Conservation (phyloP, 2,113 vertebrate genomes). For the Prochilodus magdalenae region DNA sequence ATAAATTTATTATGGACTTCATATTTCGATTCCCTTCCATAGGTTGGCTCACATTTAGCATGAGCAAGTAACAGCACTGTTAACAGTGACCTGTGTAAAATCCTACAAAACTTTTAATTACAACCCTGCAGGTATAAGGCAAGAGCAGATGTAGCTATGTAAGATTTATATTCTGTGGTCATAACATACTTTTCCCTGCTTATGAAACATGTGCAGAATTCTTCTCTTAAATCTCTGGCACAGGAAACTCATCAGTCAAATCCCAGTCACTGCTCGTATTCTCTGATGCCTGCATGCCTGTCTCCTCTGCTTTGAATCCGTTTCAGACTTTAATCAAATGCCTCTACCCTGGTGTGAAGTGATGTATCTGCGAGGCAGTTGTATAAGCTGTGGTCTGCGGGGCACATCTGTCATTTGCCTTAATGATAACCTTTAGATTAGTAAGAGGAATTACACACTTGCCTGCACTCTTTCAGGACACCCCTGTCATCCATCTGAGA, state of each 20-base stretch:
- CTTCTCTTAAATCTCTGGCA: conserved; percentile 12
- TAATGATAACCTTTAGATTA: conserved; percentile 51
- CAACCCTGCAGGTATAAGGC: neutral
- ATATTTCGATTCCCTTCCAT: too few relatives aligned
- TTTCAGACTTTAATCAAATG: conserved; percentile 47
- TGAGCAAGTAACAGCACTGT: neutral
- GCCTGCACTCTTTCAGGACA: conserved; percentile 20
- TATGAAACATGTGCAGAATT: conserved; percentile 32
- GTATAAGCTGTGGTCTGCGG: conserved; percentile 32
- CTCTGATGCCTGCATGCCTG: conserved; percentile 37
- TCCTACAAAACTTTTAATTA: neutral
- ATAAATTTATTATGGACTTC: too few relatives aligned
- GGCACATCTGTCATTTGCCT: conserved; percentile 46
- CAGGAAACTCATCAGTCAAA: conserved; percentile 47
- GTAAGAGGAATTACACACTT: conserved; percentile 41
- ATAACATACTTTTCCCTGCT: conserved; percentile 1
- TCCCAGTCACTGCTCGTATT: conserved; percentile 16
- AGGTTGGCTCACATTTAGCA: neutral
- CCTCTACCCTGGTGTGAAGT: conserved; percentile 49
- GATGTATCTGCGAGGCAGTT: conserved; percentile 39
- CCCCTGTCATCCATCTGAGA: conserved; percentile 25
- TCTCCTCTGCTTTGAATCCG: conserved; percentile 38
- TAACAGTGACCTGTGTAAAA: neutral
- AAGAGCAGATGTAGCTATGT: neutral
- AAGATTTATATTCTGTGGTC: conserved; percentile 30